Percentiles rank a stretch among this genome's conserved stretches.
These are phyloP conservation scores for Drosophila elegans DNA, from an alignment of 1,140 invertebrate species.

Conservation along the genomic window DNA sequence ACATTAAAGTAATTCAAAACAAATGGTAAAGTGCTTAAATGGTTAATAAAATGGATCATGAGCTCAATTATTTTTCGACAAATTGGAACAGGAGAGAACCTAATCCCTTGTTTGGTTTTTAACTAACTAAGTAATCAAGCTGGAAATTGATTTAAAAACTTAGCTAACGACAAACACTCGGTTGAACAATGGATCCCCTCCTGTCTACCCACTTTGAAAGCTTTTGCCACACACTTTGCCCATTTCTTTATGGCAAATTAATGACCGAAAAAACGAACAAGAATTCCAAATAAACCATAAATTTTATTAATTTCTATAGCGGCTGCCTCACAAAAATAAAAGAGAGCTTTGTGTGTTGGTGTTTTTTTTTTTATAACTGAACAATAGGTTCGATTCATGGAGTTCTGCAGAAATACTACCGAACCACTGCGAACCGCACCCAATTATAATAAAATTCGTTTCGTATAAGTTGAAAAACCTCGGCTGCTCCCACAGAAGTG, in stretches of 20 bases:
- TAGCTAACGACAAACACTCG: neutral
- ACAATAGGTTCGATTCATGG: slow-evolving; percentile 72
- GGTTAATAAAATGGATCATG: neutral
- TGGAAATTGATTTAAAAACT: slow-evolving; percentile 15
- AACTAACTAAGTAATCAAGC: slow-evolving; percentile 14
- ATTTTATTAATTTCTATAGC: slow-evolving; percentile 76
- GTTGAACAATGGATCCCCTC: slow-evolving; percentile 7
- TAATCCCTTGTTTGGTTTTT: neutral
- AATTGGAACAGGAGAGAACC: neutral
- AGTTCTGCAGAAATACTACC: slow-evolving; percentile 70
- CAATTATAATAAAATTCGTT: slow-evolving; percentile 74
- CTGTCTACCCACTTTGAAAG: slow-evolving; percentile 26
- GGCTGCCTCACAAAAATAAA: slow-evolving; percentile 54
- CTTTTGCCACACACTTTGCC: slow-evolving; percentile 66
- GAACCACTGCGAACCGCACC: slow-evolving; percentile 61
- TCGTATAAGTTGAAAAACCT: slow-evolving; percentile 57
- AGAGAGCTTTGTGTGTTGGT: neutral
- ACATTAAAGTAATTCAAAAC: neutral
- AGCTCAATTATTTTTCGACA: neutral
- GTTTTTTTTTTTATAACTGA: slow-evolving; percentile 33
- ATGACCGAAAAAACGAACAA: slow-evolving; percentile 57
- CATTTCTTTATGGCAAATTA: slow-evolving; percentile 75
- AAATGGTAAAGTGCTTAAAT: neutral
- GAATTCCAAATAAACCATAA: slow-evolving; percentile 79
- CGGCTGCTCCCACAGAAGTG: slow-evolving; percentile 76